These are phyloP conservation scores for Branchinecta lindahli DNA, from an alignment of 1,140 invertebrate genomes.

Conservation along the genomic window DNA sequence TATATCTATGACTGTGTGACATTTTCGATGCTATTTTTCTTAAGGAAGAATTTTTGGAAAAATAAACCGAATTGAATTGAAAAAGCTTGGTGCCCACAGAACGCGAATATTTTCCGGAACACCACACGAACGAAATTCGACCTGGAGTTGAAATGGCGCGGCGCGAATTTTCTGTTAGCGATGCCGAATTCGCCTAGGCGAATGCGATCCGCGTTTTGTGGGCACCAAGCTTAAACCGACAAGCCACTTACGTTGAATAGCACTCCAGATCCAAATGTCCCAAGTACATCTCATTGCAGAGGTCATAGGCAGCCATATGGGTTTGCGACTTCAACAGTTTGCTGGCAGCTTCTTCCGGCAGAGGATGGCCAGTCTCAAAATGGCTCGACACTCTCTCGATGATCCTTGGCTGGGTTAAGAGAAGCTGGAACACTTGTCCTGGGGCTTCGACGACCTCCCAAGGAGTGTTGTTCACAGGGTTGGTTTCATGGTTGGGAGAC, in stretches of 20 bases:
- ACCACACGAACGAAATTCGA: no score
- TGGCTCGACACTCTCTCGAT: slow-evolving; percentile 47
- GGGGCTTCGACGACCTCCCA: slow-evolving; percentile 73
- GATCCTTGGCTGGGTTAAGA: slow-evolving; percentile 30
- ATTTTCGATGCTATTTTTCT: no score
- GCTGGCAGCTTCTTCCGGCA: slow-evolving; percentile 47
- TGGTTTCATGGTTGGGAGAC: slow-evolving; percentile 60
- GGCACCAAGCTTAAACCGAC: no score
- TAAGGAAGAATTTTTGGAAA: no score
- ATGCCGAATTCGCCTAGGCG: no score
- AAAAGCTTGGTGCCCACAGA: no score
- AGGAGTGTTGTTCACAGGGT: slow-evolving; percentile 69
- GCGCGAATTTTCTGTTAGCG: no score
- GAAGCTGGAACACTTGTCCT: slow-evolving; percentile 61
- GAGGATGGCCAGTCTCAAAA: slow-evolving; percentile 48
- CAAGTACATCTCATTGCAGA: slow-evolving; percentile 65
- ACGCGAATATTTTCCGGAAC: no score
- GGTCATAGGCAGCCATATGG: slow-evolving; percentile 57
- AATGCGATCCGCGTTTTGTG: no score
- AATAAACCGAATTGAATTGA: no score
- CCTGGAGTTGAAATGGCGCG: no score
- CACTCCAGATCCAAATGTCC: slow-evolving; percentile 70
- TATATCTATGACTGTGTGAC: no score
- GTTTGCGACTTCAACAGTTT: slow-evolving; percentile 44
- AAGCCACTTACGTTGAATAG: slow-evolving; percentile 42